Conservation (phyloP, 2,797 vertebrate genomes). For the Tapirus indicus region DNA sequence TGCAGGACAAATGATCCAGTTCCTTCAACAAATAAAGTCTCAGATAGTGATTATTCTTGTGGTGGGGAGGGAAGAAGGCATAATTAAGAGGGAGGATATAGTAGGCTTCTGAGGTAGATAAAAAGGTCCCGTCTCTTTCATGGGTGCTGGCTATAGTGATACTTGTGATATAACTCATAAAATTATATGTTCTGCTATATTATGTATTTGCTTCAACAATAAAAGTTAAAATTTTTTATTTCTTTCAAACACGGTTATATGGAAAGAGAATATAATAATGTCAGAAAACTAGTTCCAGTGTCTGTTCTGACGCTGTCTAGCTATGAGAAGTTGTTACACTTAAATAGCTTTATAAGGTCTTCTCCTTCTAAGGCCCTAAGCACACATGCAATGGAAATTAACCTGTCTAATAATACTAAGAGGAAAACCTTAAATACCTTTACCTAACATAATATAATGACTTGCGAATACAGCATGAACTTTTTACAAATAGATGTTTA, state of each 20-base stretch:
- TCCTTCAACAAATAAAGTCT: background rate
- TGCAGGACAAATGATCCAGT: background rate
- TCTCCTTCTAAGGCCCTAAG: conserved; percentile 7
- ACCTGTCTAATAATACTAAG: background rate
- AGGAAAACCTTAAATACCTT: conserved; percentile 18
- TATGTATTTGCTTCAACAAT: background rate
- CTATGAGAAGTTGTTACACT: background rate
- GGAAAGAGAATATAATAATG: background rate
- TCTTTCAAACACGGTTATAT: conserved; percentile 37
- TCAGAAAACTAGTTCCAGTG: background rate
- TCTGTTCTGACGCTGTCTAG: conserved; percentile 11
- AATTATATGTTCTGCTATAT: conserved; percentile 18
- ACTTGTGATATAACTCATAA: background rate
- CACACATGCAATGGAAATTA: conserved; percentile 36
- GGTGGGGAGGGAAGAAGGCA: background rate
- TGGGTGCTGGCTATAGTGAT: background rate
- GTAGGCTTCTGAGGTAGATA: background rate
- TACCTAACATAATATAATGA: conserved; percentile 36
- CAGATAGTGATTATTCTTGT: background rate
- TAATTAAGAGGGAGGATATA: background rate
- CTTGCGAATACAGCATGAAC: background rate
- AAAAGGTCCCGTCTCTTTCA: background rate
- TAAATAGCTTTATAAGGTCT: conserved; percentile 19
- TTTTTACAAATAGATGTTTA: conserved; percentile 10
- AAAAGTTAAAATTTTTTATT: background rate